Base-by-base conservation (phyloP, 2,113 vertebrate species). In the Coryphaenoides rupestris region DNA sequence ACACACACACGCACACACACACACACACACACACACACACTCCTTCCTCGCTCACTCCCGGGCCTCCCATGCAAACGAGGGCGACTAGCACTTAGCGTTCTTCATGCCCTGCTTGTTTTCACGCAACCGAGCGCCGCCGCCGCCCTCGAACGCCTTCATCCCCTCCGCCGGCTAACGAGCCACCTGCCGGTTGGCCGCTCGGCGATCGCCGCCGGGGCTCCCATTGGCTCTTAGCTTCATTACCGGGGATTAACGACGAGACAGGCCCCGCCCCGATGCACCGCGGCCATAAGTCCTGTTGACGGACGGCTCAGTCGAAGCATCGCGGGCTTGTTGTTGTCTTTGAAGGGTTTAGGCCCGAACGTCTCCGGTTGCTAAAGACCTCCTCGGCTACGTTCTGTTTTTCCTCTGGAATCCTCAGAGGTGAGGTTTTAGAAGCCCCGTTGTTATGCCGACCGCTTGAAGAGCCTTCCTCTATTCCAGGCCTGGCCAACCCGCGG, bases 131-230 rank as follows among this genome's bases (percentile, higher is more conserved):
- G 16, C 63, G 67, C 46, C 63, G 73, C 46, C 63, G 73, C 24
- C 33, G 52, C 17, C 5, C 26, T 10, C 1, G n/a, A n/a, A 17
- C 33, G 2, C 57, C 28, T 40, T n/a, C 28, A 54, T 63, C 23
- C 61, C 55, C 61, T 75, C 55, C 66, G 17, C 55, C 59, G 58
- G 58, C 64, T 75, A 75, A 76, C 40, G 57, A 75, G 62, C 50
- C 58, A 50, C 57, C 60, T 63, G 60, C 69, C 62, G 64, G 68
- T 63, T 59, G 50, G 63, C 69, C 2, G 13, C 46, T 57, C 19
- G 14, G 3, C 19, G n/a, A 23, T 1, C 52, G 23, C 15, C 15
- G 16, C 22, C 10, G 54, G 7, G 5, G 15, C 24, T 16, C 22
- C 47, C 7, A 46, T 63, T 15, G 17, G 53, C 62, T 12, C 45